Percentiles rank a stretch among this genome's conserved stretches.
Evolutionary conservation across 2,113 vertebrate genomes (phyloP).

Genomic region (Uropsilus gracilis): DNA sequence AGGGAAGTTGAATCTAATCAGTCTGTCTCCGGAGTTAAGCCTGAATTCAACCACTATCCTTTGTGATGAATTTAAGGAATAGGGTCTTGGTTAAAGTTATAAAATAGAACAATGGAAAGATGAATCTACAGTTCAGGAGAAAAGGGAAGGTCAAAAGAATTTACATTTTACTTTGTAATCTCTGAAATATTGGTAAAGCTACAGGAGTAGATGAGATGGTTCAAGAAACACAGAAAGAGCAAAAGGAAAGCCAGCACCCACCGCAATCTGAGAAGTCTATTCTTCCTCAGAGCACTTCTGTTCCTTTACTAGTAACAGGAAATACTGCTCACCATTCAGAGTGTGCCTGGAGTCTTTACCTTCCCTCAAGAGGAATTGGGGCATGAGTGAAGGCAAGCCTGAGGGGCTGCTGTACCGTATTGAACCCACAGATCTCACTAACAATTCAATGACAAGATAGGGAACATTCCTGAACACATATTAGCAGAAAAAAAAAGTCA

Average conservation of each 20-base stretch:
- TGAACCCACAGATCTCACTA: slow-evolving; percentile 13
- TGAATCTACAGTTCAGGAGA: neutral
- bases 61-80: neutral
- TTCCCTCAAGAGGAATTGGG: neutral
- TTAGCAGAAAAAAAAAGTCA: slow-evolving; percentile 8
- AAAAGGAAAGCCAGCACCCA: neutral
- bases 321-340: neutral
- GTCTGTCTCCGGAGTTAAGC: neutral
- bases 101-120: neutral
- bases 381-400: neutral
- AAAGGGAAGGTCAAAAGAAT: neutral
- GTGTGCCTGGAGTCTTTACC: neutral
- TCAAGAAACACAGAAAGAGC: slow-evolving; percentile 2
- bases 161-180: slow-evolving; percentile 15
- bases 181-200: slow-evolving; percentile 29
- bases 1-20: neutral
- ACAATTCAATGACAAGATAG: slow-evolving; percentile 14
- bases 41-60: neutral
- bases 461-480: neutral
- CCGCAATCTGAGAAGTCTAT: neutral
- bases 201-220: neutral
- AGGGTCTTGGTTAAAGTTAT: neutral
- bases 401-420: neutral
- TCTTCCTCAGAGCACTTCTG: neutral
- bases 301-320: neutral